Evolutionary conservation across 1,140 invertebrate genomes (phyloP).

Genomic region (Pachyrhynchus sulphureomaculatus): DNA sequence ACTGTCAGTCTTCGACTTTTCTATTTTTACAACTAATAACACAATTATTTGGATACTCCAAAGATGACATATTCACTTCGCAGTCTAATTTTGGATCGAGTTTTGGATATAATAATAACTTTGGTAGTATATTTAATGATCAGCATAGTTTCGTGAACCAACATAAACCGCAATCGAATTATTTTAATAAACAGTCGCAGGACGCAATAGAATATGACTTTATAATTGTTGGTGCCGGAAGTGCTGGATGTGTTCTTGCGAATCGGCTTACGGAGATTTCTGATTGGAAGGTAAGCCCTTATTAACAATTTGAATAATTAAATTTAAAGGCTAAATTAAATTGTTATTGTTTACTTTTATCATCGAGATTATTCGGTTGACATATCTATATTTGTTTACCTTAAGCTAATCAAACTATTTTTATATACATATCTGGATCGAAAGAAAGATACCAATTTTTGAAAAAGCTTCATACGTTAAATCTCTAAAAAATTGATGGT

Average conservation of each 20-base stretch:
- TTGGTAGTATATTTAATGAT: conserved; percentile 5
- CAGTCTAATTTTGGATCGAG: background rate
- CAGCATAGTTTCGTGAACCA: background rate
- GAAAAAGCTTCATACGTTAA: too few relatives aligned
- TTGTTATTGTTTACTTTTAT: too few relatives aligned
- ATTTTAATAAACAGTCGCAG: background rate
- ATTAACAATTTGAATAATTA: background rate
- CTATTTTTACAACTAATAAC: conserved; percentile 60
- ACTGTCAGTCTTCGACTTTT: conserved; percentile 58
- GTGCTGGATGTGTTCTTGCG: conserved; percentile 67
- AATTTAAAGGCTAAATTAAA: too few relatives aligned
- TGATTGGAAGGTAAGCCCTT: conserved; percentile 53
- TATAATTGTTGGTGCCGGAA: conserved; percentile 64
- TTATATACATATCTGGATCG: too few relatives aligned
- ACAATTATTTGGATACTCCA: conserved; percentile 58
- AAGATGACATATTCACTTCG: conserved; percentile 49
- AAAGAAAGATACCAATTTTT: too few relatives aligned
- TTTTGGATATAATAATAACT: conserved; percentile 11
- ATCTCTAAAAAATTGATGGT: too few relatives aligned
- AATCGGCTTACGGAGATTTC: conserved; percentile 59
- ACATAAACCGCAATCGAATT: background rate
- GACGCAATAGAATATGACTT: conserved; percentile 53
- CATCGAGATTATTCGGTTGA: too few relatives aligned
- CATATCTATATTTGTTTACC: too few relatives aligned
- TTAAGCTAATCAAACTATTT: too few relatives aligned